Evolutionary conservation across 2,113 vertebrate species (phyloP).

Genomic region (Lagenorhynchus albirostris): DNA sequence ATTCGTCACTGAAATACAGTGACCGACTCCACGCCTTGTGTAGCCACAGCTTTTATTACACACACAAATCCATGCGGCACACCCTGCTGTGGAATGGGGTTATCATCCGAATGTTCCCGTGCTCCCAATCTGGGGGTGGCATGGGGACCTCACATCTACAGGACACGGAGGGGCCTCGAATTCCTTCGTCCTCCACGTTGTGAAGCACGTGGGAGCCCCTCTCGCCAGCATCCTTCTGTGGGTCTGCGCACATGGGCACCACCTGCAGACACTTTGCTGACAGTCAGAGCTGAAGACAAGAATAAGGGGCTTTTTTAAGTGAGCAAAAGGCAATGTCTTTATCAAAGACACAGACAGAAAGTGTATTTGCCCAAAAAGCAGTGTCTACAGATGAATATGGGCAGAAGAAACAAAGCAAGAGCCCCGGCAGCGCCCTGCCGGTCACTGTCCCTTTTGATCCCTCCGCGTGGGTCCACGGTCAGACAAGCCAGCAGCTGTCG

Average conservation of each 20-base stretch:
- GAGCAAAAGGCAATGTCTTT: too few relatives aligned
- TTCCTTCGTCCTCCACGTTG: accelerated
- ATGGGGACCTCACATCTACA: accelerated
- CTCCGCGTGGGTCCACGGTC: too few relatives aligned
- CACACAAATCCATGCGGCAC: accelerated
- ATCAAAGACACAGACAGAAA: neutral
- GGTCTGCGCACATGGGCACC: too few relatives aligned
- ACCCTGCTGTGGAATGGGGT: accelerated
- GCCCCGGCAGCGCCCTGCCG: accelerated
- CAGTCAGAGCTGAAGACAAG: accelerated
- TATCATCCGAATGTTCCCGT: accelerated
- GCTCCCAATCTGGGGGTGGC: accelerated
- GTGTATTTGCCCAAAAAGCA: neutral
- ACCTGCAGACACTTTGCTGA: accelerated
- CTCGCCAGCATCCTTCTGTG: accelerated
- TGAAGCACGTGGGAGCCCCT: accelerated
- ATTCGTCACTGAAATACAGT: neutral
- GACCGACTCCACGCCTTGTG: neutral
- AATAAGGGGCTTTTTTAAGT: neutral
- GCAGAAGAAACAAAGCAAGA: accelerated
- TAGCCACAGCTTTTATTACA: neutral
- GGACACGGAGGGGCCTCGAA: accelerated
- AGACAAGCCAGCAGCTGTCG: neutral
- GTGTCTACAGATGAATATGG: accelerated
- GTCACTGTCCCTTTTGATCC: accelerated